phyloP scores from a whole-genome alignment of 2,797 vertebrate species.

The Cossypha heuglini region DNA sequence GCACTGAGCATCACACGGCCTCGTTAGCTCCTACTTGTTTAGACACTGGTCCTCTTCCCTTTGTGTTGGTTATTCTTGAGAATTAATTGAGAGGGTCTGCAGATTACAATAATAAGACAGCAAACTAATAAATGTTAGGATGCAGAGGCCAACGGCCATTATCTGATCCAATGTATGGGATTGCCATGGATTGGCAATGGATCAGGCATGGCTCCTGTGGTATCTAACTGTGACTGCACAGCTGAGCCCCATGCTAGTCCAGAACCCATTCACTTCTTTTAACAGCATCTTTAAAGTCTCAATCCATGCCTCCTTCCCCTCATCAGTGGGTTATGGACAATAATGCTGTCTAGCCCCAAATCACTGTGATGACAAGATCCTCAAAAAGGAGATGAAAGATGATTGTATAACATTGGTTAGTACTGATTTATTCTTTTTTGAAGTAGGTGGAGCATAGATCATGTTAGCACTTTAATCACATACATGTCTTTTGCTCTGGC shows the following conservation, averaged over 20 bases:
- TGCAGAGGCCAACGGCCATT: not conserved
- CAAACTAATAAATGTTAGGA: not conserved
- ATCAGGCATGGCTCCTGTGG: not conserved
- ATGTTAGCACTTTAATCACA: not conserved
- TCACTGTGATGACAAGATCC: not conserved
- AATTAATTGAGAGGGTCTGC: not conserved
- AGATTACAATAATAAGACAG: not conserved
- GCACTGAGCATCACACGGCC: rapidly evolving
- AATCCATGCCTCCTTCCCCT: not conserved
- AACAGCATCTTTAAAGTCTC: not conserved
- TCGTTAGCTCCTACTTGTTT: not conserved
- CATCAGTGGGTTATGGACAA: not conserved
- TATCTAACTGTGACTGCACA: not conserved
- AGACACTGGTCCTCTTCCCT: not conserved
- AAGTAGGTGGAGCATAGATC: not conserved
- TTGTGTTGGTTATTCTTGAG: not conserved
- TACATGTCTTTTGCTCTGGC: not conserved
- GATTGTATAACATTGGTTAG: not conserved
- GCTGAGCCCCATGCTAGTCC: not conserved
- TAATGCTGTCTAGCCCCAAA: not conserved
- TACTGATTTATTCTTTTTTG: not conserved
- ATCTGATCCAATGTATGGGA: not conserved
- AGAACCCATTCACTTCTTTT: not conserved
- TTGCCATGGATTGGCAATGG: not conserved
- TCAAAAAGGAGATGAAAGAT: not conserved